Evolutionary conservation across 2,113 vertebrate species (phyloP), one percentile per base, ranked within the genome.

Genomic region (Anarrhichthys ocellatus): DNA sequence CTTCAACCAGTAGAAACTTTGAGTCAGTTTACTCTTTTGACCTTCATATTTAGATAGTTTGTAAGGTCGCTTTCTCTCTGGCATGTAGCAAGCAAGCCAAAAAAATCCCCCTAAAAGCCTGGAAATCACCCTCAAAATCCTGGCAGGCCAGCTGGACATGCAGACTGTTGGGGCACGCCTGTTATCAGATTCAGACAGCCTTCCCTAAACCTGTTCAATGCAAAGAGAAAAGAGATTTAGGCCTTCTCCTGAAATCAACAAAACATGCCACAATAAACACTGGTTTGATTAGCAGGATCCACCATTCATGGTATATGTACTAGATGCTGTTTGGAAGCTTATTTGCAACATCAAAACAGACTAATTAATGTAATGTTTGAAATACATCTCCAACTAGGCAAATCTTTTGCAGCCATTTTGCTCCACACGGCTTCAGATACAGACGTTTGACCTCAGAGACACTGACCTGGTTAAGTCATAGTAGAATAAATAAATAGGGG

Each of bases 21-120:
- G 9, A 59, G 22, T 64, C 42, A 24, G 2, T 65, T 62, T 78
- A 27, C 85, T 74, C 67, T 62, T 48, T 62, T 83, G 54, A 72
- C 38, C 34, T 61, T n/a, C 20, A 44, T 88, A 87, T 77, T 80
- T 5, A 36, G 52, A 59, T 48, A 9, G 61, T 63, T 62, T 78
- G 81, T 76, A 88, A 78, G 73, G 69, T 83, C 48, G 65, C 80
- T 83, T 64, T 64, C 40, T 85, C 76, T 82, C 84, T 87, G 76
- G 82, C 73, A 85, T 87, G 63, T 84, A 84, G 78, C 78, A 61
- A 75, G 80, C 72, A 61, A 76, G 73, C 72, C 8, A 9, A n/a
- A 85, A 79, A 92, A 94, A 91, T 89, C 80, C 92, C 89, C 91
- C 76, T 64, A 84, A 89, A 93, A 87, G 76, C 83, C 80, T 86